Evolutionary conservation across 2,888 invertebrate species (phyloP).

Genomic region (Platycheirus rosarum): DNA sequence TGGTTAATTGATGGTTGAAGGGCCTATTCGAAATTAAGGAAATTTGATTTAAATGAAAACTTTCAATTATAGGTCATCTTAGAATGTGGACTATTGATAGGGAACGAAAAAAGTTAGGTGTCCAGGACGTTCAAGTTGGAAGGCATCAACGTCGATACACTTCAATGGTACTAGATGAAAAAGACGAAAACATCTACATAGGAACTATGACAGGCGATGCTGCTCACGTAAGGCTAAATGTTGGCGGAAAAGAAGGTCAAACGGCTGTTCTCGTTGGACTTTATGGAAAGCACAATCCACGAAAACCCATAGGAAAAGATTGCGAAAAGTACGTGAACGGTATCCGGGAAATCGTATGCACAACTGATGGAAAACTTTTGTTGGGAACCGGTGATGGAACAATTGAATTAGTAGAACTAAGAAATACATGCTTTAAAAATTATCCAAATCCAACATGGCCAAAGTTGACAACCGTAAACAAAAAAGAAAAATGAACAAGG

Average conservation of each 20-base stretch:
- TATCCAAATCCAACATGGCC: constrained; percentile 84
- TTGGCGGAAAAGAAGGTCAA: constrained; percentile 83
- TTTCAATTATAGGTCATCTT: constrained; percentile 86
- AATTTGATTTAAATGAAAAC: no score
- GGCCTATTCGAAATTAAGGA: no score
- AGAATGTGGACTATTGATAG: constrained; percentile 90
- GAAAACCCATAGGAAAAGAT: constrained; percentile 81
- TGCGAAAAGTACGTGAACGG: constrained; percentile 82
- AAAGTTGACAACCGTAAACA: constrained; percentile 84
- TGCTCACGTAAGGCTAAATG: constrained; percentile 83
- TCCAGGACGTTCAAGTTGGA: constrained; percentile 89
- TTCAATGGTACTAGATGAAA: constrained; percentile 87
- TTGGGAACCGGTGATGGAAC: constrained; percentile 94
- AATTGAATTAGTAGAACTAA: constrained; percentile 88
- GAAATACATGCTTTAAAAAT: constrained; percentile 82
- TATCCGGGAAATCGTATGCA: constrained; percentile 86
- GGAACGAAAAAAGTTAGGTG: constrained; percentile 87
- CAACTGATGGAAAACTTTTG: constrained; percentile 86
- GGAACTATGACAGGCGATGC: constrained; percentile 91
- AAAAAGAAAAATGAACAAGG: background rate
- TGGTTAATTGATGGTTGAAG: no score
- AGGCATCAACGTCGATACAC: constrained; percentile 90
- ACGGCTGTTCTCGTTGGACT: constrained; percentile 83
- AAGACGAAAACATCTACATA: constrained; percentile 90
- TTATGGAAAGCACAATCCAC: constrained; percentile 82